These are phyloP conservation scores for Coreoperca whiteheadi DNA, from an alignment of 2,113 vertebrate species.

Conservation along the genomic window DNA sequence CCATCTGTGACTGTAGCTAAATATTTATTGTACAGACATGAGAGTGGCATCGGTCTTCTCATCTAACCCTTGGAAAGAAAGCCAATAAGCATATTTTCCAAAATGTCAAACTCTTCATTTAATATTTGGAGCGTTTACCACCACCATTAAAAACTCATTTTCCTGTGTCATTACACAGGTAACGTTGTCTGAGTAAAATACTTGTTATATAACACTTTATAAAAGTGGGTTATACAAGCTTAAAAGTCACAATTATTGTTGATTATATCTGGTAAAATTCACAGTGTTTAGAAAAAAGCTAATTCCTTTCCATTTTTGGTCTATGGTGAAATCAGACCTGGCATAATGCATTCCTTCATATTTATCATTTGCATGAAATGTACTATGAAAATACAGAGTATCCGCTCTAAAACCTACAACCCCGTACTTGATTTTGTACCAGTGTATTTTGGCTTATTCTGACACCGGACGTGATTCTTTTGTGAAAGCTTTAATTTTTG, in stretches of 20 bases:
- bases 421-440: not conserved
- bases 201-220: slow-evolving; percentile 65
- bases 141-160: slow-evolving; percentile 13
- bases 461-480: not conserved
- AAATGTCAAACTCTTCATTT: slow-evolving; percentile 16
- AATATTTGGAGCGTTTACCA: not conserved
- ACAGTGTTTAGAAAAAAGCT: slow-evolving; percentile 68
- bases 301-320: slow-evolving; percentile 20
- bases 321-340: slow-evolving; percentile 15
- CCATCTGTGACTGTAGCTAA: not conserved
- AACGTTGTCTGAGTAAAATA: slow-evolving; percentile 56
- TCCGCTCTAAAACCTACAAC: slow-evolving; percentile 13
- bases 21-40: not conserved
- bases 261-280: slow-evolving; percentile 66
- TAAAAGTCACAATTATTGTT: slow-evolving; percentile 35
- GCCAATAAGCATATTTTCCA: not conserved
- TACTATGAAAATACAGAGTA: slow-evolving; percentile 23
- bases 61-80: not conserved
- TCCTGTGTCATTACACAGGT: slow-evolving; percentile 50
- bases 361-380: slow-evolving; percentile 26
- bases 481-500: not conserved
- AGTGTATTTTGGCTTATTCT: slow-evolving; percentile 15
- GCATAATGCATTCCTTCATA: slow-evolving; percentile 25
- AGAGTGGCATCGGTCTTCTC: not conserved
- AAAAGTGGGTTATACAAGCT: slow-evolving; percentile 70